Evolutionary conservation across 1,140 invertebrate species (phyloP).

Genomic region (Drosophila sulfurigaster): DNA sequence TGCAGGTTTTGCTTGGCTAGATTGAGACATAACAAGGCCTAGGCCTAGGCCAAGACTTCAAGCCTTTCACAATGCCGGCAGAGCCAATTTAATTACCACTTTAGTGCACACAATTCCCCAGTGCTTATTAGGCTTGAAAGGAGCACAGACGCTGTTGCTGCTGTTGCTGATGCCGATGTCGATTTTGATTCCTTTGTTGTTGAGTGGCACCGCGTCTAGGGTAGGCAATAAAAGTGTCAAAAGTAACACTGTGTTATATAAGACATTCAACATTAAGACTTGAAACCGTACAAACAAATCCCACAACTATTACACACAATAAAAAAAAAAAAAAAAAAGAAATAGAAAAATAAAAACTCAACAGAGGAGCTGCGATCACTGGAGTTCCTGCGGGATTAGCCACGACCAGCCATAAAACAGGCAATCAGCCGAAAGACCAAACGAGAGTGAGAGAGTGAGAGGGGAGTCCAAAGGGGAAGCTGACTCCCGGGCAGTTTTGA

Average conservation of each 20-base stretch:
- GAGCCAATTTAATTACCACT: conserved; percentile 80
- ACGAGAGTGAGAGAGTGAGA: neutral
- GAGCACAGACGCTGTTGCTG: conserved; percentile 3
- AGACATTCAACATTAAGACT: conserved; percentile 65
- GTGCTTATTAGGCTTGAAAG: conserved; percentile 21
- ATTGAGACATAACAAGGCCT: conserved; percentile 72
- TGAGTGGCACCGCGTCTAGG: conserved; percentile 47
- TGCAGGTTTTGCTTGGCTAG: conserved; percentile 33
- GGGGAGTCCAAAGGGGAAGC: neutral
- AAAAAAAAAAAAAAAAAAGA: conserved; percentile 26
- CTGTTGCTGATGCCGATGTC: neutral
- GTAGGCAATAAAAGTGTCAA: conserved; percentile 78
- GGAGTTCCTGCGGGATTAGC: conserved; percentile 72
- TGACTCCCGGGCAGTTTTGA: neutral
- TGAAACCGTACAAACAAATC: conserved; percentile 53
- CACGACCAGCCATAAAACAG: conserved; percentile 61
- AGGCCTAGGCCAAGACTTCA: neutral
- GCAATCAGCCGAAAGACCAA: conserved; percentile 13
- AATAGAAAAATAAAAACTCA: conserved; percentile 20
- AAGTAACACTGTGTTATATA: conserved; percentile 82
- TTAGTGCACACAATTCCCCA: conserved; percentile 71
- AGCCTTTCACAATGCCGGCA: conserved; percentile 67
- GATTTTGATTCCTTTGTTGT: conserved; percentile 52
- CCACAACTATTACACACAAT: conserved; percentile 72
- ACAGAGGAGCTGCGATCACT: conserved; percentile 16